These are phyloP conservation scores for Ennomos erosarius DNA, from an alignment of 2,888 invertebrate genomes.

Conservation along the genomic window DNA sequence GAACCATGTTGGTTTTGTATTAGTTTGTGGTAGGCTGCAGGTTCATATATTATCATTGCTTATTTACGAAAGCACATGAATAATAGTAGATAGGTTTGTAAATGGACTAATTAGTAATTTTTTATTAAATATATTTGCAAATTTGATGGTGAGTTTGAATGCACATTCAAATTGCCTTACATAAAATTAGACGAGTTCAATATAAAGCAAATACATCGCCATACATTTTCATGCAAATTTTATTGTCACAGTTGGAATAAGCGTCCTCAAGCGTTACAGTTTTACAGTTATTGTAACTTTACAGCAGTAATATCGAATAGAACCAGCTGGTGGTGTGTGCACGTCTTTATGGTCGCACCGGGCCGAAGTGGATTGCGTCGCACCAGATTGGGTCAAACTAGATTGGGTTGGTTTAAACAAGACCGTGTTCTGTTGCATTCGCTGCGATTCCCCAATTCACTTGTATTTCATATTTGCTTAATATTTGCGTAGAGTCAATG, in stretches of 20 bases:
- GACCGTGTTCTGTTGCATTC: conserved; percentile 67
- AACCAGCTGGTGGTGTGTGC: conserved; percentile 43
- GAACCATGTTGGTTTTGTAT: no score
- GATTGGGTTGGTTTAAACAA: conserved; percentile 71
- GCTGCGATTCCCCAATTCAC: conserved; percentile 59
- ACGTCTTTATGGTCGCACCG: conserved; percentile 53
- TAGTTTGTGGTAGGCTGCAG: no score
- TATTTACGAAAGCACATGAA: no score
- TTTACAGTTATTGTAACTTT: conserved; percentile 31
- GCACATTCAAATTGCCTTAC: no score
- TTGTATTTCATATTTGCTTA: conserved; percentile 71
- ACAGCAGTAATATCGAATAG: conserved; percentile 33
- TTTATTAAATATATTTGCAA: no score
- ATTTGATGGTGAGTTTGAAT: no score
- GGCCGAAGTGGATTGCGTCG: conserved; percentile 47
- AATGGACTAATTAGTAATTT: no score
- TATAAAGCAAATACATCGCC: neutral
- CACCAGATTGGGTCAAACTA: conserved; percentile 47
- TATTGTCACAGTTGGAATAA: conserved; percentile 40
- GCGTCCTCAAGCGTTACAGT: conserved; percentile 8
- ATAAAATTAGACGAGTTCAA: no score
- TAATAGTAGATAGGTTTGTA: no score
- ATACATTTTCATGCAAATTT: conserved; percentile 33
- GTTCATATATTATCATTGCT: no score
- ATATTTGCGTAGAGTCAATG: no score